Evolutionary conservation across 2,888 invertebrate genomes (phyloP).

Genomic region (Himalopsyche japonica): DNA sequence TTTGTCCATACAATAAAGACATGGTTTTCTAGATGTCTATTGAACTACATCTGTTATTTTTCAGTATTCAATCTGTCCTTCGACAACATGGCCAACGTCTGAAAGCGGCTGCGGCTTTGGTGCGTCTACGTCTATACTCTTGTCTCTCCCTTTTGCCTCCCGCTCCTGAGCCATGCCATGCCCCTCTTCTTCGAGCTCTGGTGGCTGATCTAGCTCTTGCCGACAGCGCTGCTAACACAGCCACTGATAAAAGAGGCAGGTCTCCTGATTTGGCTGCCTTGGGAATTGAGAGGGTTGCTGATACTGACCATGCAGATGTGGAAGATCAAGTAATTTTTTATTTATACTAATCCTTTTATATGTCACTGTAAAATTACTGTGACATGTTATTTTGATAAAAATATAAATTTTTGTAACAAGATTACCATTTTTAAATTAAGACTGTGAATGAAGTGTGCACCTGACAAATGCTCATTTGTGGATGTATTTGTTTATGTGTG

Average conservation of each 20-base stretch:
- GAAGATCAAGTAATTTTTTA: conserved; percentile 86
- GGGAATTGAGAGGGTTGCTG: conserved; percentile 72
- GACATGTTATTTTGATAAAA: no score
- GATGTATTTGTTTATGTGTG: no score
- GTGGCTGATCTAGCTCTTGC: conserved; percentile 94
- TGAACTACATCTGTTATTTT: conserved; percentile 42
- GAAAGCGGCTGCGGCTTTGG: conserved; percentile 92
- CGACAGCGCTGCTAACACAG: conserved; percentile 91
- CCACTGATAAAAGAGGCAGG: conserved; percentile 79
- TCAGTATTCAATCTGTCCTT: conserved; percentile 79
- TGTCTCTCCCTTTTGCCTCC: conserved; percentile 72
- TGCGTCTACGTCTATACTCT: conserved; percentile 84
- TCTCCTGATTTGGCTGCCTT: conserved; percentile 65
- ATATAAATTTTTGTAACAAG: no score
- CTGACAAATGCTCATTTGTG: no score
- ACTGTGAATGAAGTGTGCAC: no score
- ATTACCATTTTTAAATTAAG: no score
- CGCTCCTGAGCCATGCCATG: conserved; percentile 82
- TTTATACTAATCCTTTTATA: no score
- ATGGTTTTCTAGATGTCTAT: not conserved
- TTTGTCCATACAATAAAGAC: not conserved
- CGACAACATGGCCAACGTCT: conserved; percentile 89
- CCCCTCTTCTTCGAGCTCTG: conserved; percentile 85
- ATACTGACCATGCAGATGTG: conserved; percentile 93
- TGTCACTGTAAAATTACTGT: no score